These are phyloP conservation scores for Pinna nobilis DNA, from an alignment of 1,140 invertebrate species.

Conservation along the genomic window DNA sequence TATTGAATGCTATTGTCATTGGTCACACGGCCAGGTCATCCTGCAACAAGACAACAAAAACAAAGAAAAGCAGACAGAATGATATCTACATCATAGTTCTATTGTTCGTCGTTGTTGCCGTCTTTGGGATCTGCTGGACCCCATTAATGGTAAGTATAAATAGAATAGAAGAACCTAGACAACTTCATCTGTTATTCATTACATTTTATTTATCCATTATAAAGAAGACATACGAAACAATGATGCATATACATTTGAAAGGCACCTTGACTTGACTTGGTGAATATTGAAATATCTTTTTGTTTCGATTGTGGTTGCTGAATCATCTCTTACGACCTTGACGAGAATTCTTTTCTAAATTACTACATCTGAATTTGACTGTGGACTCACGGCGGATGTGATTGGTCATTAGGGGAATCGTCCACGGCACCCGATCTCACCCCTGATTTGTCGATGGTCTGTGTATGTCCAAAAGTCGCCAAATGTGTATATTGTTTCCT, in stretches of 20 bases:
- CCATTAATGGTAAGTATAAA: constrained; percentile 10
- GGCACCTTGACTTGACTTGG: background rate
- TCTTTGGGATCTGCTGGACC: constrained; percentile 10
- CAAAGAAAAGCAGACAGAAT: background rate
- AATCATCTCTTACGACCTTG: no score
- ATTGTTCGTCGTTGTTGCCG: background rate
- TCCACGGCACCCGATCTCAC: no score
- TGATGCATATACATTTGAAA: background rate
- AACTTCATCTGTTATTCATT: background rate
- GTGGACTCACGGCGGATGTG: no score
- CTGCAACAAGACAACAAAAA: background rate
- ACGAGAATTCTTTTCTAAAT: no score
- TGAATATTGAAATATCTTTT: background rate
- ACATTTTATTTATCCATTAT: background rate
- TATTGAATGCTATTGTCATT: constrained; percentile 1
- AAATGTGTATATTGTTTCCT: no score
- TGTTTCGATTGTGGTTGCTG: no score
- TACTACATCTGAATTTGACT: no score
- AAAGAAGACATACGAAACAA: background rate
- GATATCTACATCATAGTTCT: constrained; percentile 8
- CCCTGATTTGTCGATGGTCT: no score
- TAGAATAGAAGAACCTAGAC: background rate
- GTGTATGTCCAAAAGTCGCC: no score
- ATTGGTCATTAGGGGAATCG: no score
- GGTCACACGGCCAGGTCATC: background rate